phyloP scores from a whole-genome alignment of 2,888 invertebrate genomes.

The Agrochola circellaris region DNA sequence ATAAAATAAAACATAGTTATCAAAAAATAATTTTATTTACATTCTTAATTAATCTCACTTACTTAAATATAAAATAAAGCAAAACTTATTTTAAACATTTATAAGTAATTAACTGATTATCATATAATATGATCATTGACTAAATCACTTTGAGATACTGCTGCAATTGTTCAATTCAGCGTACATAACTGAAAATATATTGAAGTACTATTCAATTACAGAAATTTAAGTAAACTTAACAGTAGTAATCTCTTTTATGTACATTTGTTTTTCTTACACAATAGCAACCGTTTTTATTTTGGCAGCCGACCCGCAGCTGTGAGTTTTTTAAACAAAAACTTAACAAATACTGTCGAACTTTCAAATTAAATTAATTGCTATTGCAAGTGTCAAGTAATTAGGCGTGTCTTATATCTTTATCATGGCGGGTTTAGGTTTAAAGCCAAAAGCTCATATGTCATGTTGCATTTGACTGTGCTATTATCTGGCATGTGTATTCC shows the following conservation, averaged over 20 bases:
- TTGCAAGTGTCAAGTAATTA: background rate
- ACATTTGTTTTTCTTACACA: background rate
- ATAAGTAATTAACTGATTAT: slow-evolving; percentile 21
- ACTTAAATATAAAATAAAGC: background rate
- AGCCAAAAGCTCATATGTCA: background rate
- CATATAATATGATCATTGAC: slow-evolving; percentile 27
- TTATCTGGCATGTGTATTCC: background rate
- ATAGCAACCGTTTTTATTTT: background rate
- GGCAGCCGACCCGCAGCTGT: background rate
- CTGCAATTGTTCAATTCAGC: slow-evolving; percentile 6
- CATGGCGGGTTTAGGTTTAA: background rate
- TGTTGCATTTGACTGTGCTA: background rate
- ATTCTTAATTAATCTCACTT: slow-evolving; percentile 33
- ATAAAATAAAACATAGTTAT: slow-evolving; percentile 9
- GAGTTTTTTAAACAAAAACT: background rate
- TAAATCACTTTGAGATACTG: slow-evolving; percentile 35
- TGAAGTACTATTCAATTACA: background rate
- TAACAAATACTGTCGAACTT: background rate
- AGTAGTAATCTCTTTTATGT: slow-evolving; percentile 3
- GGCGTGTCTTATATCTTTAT: slow-evolving; percentile 5
- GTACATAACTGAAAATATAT: slow-evolving; percentile 4
- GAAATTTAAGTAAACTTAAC: slow-evolving; percentile 8
- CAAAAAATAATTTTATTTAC: slow-evolving; percentile 28
- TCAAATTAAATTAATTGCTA: slow-evolving; percentile 14
- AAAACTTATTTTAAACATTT: slow-evolving; percentile 4